Evolutionary conservation across 1,140 invertebrate species (phyloP).

Genomic region (Heliconius hermathena): DNA sequence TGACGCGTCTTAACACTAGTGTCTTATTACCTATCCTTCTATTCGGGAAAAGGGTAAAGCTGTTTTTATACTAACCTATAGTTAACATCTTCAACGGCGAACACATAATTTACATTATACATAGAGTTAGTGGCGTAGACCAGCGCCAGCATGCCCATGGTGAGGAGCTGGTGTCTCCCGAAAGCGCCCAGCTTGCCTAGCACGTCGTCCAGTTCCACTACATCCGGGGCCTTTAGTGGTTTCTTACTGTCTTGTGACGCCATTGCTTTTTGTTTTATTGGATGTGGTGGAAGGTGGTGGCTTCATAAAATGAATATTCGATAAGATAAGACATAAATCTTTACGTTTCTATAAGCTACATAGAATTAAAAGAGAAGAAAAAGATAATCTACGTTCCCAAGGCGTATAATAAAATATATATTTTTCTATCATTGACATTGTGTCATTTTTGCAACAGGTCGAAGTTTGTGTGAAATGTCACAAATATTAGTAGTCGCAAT

Average conservation of each 20-base stretch:
- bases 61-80: slow-evolving; percentile 54
- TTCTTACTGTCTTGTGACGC: slow-evolving; percentile 18
- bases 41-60: no score
- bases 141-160: slow-evolving; percentile 67
- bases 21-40: no score
- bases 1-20: no score
- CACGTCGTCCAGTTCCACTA: slow-evolving; percentile 60
- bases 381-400: no score
- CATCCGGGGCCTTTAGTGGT: slow-evolving; percentile 31
- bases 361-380: no score
- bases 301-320: neutral
- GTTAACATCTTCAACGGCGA: slow-evolving; percentile 67
- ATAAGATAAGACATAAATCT: neutral
- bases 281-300: neutral
- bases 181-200: slow-evolving; percentile 60
- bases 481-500: no score
- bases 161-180: slow-evolving; percentile 66
- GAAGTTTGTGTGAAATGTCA: no score
- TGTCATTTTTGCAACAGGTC: no score
- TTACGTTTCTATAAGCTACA: no score
- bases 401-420: no score
- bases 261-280: neutral
- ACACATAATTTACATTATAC: slow-evolving; percentile 76
- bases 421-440: no score
- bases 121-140: slow-evolving; percentile 75